These are phyloP conservation scores for Meta bourneti DNA, from an alignment of 2,888 invertebrate species.

Conservation along the genomic window DNA sequence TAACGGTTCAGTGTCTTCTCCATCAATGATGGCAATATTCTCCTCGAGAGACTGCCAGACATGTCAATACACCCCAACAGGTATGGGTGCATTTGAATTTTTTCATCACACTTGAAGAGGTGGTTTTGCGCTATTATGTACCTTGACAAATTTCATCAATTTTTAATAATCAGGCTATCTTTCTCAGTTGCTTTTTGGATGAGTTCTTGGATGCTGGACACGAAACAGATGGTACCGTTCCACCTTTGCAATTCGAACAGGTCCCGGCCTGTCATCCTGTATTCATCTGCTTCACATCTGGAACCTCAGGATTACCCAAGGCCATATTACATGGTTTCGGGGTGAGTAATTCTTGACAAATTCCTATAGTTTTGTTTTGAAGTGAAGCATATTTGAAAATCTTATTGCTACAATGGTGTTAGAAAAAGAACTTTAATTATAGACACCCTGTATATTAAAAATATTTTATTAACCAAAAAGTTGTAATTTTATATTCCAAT, in stretches of 20 bases:
- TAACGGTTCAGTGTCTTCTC: no score
- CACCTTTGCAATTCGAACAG: conserved; percentile 80
- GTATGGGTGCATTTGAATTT: no score
- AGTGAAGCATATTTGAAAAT: not conserved
- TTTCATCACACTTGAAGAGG: no score
- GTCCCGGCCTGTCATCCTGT: conserved; percentile 84
- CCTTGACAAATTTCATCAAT: no score
- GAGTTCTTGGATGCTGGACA: conserved; percentile 40
- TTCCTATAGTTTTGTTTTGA: no score
- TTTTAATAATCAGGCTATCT: not conserved
- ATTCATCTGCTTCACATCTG: conserved; percentile 84
- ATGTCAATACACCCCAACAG: no score
- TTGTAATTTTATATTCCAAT: no score
- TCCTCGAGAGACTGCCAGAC: no score
- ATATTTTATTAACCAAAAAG: no score
- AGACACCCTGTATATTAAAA: no score
- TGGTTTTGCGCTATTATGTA: no score
- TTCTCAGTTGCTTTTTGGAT: conserved; percentile 63
- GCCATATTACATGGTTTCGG: conserved; percentile 84
- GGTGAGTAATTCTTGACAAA: conserved; percentile 80
- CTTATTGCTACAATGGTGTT: not conserved
- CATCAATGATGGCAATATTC: no score
- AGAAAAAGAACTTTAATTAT: not conserved
- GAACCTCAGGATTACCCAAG: conserved; percentile 84
- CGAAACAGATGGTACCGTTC: conserved; percentile 38